Conservation (phyloP, 2,888 invertebrate species). For the Acleris holmiana region DNA sequence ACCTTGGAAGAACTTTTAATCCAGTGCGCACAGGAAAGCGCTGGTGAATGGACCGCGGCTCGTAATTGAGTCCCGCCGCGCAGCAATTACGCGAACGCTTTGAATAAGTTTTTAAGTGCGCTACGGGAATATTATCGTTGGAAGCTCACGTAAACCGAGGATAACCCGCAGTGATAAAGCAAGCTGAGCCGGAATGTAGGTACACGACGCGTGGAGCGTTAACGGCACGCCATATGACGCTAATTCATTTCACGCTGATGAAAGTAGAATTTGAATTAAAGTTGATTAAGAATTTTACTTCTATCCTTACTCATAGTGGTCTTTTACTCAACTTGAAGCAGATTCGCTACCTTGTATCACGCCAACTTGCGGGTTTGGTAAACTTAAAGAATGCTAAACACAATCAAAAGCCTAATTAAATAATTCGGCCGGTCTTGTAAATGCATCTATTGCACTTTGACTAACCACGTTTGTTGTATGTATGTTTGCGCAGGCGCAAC, state of each 20-base stretch:
- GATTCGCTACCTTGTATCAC: too few relatives aligned
- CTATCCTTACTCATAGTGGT: too few relatives aligned
- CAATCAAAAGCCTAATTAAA: too few relatives aligned
- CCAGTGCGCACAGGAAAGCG: constrained; percentile 8
- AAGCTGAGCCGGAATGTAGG: constrained; percentile 7
- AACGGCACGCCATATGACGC: too few relatives aligned
- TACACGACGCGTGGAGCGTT: neutral
- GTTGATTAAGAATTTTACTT: too few relatives aligned
- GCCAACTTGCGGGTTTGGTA: too few relatives aligned
- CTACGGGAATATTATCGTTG: constrained; percentile 33
- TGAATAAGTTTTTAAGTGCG: constrained; percentile 35
- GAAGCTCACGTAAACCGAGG: constrained; percentile 13
- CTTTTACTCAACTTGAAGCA: too few relatives aligned
- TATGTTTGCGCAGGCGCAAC: constrained; percentile 60
- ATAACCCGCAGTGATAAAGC: constrained; percentile 21
- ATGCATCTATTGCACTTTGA: too few relatives aligned
- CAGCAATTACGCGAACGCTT: constrained; percentile 32
- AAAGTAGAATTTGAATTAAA: too few relatives aligned
- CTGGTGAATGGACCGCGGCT: constrained; percentile 25
- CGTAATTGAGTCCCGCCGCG: constrained; percentile 30
- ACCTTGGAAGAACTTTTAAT: constrained; percentile 16
- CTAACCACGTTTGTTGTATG: neutral
- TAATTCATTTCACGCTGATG: too few relatives aligned
- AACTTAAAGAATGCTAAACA: too few relatives aligned
- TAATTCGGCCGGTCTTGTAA: too few relatives aligned